phyloP scores from a whole-genome alignment of 2,888 invertebrate genomes.

The Ectobius pallidus region DNA sequence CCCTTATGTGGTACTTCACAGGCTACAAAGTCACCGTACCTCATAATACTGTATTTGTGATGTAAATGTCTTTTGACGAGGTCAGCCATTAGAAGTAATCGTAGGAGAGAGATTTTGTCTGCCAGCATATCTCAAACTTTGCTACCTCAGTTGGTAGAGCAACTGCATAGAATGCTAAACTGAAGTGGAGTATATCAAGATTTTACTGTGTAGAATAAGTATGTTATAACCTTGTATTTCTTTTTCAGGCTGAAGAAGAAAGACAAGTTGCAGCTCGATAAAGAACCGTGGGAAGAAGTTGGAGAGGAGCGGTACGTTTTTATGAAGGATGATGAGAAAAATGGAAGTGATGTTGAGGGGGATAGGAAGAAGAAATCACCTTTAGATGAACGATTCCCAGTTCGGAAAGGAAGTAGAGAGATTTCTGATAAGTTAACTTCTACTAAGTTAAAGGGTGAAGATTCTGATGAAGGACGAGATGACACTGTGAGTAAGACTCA shows the following conservation, averaged over 20 bases:
- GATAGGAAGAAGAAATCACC: conserved; percentile 42
- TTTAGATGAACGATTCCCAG: conserved; percentile 39
- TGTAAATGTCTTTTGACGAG: too few relatives aligned
- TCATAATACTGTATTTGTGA: too few relatives aligned
- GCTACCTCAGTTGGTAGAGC: too few relatives aligned
- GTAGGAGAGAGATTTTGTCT: too few relatives aligned
- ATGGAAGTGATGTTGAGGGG: conserved; percentile 42
- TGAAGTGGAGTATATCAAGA: too few relatives aligned
- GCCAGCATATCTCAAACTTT: too few relatives aligned
- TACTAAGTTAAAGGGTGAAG: conserved; percentile 40
- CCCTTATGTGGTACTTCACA: too few relatives aligned
- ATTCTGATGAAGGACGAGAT: conserved; percentile 34
- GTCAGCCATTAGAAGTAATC: too few relatives aligned
- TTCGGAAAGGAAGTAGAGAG: conserved; percentile 32
- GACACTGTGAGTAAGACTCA: conserved; percentile 41
- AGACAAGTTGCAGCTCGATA: conserved; percentile 50
- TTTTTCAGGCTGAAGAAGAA: conserved; percentile 65
- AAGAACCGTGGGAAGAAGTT: conserved; percentile 51
- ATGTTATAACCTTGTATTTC: conserved; percentile 12
- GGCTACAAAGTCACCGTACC: too few relatives aligned
- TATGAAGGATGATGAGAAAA: conserved; percentile 45
- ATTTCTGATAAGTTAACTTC: conserved; percentile 41
- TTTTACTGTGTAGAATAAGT: too few relatives aligned
- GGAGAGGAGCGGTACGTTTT: conserved; percentile 52
- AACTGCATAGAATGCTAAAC: too few relatives aligned